These are phyloP conservation scores for Acheta domesticus DNA, from an alignment of 2,888 invertebrate species.

Conservation along the genomic window DNA sequence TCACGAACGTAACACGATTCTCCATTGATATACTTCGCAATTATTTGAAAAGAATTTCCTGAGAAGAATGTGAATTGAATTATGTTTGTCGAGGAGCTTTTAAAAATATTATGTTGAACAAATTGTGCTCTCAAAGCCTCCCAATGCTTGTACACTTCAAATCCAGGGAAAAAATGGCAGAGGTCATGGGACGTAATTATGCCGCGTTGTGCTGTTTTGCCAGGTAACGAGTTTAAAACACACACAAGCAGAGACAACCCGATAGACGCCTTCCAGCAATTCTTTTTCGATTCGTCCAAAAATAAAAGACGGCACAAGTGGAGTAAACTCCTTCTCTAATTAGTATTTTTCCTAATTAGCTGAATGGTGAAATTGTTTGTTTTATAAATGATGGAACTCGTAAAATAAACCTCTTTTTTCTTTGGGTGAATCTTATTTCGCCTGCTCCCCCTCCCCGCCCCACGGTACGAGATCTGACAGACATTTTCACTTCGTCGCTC, in stretches of 20 bases:
- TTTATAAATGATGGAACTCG: not conserved
- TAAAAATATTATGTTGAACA: too few relatives aligned
- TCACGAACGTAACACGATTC: too few relatives aligned
- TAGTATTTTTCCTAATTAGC: conserved; percentile 9
- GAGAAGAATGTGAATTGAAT: too few relatives aligned
- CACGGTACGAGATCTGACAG: not conserved
- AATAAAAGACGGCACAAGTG: not conserved
- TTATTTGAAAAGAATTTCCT: too few relatives aligned
- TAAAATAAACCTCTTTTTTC: not conserved
- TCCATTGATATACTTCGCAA: too few relatives aligned
- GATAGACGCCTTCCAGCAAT: not conserved
- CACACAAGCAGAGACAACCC: not conserved
- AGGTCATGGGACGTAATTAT: not conserved
- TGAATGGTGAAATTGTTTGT: not conserved
- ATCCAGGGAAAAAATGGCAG: not conserved
- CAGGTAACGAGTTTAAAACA: not conserved
- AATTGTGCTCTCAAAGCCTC: too few relatives aligned
- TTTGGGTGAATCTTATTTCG: not conserved
- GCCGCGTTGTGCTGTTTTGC: not conserved
- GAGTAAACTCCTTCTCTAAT: not conserved
- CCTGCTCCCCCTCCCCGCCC: too few relatives aligned
- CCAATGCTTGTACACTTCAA: too few relatives aligned
- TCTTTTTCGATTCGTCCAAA: not conserved
- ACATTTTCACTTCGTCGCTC: not conserved
- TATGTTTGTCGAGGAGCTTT: too few relatives aligned